A percentile compares a stretch with the other conserved stretches of the same genome.
Conservation (phyloP, 1,140 invertebrate genomes). For the Homalodisca vitripennis region DNA sequence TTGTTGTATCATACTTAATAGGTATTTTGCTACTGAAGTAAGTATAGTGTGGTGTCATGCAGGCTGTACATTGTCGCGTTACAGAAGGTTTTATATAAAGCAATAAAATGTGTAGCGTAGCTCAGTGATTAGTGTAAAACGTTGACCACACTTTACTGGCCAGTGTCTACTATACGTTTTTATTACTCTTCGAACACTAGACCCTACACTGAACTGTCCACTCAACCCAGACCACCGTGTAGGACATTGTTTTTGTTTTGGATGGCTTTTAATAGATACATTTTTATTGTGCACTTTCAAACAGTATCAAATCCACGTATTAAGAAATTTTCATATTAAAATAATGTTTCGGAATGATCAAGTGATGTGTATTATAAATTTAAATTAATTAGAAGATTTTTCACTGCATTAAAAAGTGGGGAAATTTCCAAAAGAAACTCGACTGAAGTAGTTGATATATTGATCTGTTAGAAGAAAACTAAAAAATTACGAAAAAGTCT, state of each 20-base stretch:
- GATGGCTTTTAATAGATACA: background rate
- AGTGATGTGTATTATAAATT: too few relatives aligned
- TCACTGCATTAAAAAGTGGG: too few relatives aligned
- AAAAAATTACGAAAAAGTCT: too few relatives aligned
- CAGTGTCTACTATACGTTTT: background rate
- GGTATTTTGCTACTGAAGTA: background rate
- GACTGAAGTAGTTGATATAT: too few relatives aligned
- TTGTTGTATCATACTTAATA: background rate
- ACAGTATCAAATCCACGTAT: too few relatives aligned
- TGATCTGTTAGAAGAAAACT: too few relatives aligned
- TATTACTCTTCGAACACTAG: background rate
- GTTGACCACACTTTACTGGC: background rate
- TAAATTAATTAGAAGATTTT: too few relatives aligned
- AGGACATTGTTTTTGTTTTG: background rate
- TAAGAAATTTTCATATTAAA: too few relatives aligned
- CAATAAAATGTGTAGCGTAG: background rate
- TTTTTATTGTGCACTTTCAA: background rate
- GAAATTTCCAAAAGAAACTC: too few relatives aligned
- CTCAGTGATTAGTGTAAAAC: background rate
- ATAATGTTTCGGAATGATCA: too few relatives aligned
- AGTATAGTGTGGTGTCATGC: background rate
- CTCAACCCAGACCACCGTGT: background rate
- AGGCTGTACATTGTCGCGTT: background rate
- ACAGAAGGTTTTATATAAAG: constrained; percentile 14
- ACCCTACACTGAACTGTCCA: background rate